phyloP scores from a whole-genome alignment of 1,140 invertebrate species.

The Metopolophium dirhodum region DNA sequence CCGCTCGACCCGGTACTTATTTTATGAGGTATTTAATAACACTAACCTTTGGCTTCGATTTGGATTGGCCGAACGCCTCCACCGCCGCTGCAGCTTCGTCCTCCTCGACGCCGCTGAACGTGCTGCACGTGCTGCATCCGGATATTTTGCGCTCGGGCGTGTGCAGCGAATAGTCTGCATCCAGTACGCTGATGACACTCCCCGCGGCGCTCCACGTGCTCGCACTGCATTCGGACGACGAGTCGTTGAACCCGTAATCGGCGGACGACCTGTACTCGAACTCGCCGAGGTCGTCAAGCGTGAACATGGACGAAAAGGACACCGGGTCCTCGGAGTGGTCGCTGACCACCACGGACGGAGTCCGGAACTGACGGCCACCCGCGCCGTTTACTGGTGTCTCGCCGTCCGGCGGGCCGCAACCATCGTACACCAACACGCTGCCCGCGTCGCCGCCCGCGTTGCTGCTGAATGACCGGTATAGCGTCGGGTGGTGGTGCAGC shows the following conservation, averaged over 20 bases:
- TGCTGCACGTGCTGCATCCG: slow-evolving; percentile 70
- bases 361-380: slow-evolving; percentile 67
- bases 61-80: slow-evolving; percentile 55
- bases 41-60: slow-evolving; percentile 59
- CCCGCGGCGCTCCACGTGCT: slow-evolving; percentile 72
- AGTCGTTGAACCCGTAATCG: slow-evolving; percentile 60
- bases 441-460: slow-evolving; percentile 23
- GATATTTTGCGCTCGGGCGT: slow-evolving; percentile 69
- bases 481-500: background rate
- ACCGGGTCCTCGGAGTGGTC: slow-evolving; percentile 79
- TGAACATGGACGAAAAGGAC: slow-evolving; percentile 63
- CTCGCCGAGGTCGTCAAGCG: slow-evolving; percentile 72
- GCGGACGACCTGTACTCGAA: slow-evolving; percentile 62
- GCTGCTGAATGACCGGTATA: slow-evolving; percentile 10
- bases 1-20: too few species aligned
- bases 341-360: slow-evolving; percentile 82
- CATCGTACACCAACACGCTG: background rate
- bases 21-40: background rate
- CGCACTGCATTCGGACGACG: slow-evolving; percentile 69
- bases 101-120: slow-evolving; percentile 73
- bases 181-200: slow-evolving; percentile 67
- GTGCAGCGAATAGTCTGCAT: slow-evolving; percentile 66
- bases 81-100: background rate
- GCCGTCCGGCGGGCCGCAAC: background rate
- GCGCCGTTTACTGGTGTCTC: slow-evolving; percentile 55